phyloP scores from a whole-genome alignment of 2,113 vertebrate species.

The Hydrochoerus hydrochaeris region DNA sequence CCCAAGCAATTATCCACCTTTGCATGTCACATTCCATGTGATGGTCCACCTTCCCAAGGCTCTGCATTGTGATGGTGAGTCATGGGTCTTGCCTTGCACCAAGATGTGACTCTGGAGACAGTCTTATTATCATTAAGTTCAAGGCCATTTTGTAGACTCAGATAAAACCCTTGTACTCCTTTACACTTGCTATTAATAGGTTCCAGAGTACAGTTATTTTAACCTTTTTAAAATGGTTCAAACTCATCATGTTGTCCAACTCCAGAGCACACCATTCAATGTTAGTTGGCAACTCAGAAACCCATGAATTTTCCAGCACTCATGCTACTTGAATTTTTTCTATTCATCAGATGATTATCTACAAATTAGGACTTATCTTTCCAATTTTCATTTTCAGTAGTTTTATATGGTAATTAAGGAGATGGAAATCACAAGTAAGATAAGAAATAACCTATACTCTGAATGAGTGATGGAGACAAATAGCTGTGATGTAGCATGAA shows the following conservation, averaged over 20 bases:
- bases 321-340: neutral
- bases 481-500: neutral
- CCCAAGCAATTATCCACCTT: neutral
- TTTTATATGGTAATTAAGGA: neutral
- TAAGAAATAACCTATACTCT: neutral
- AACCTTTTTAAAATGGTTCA: neutral
- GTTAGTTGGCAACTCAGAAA: neutral
- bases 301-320: neutral
- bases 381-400: neutral
- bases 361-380: neutral
- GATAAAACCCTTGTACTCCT: neutral
- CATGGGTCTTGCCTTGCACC: neutral
- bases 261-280: neutral
- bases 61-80: neutral
- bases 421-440: neutral
- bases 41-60: no score
- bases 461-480: neutral
- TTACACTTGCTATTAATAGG: neutral
- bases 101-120: neutral
- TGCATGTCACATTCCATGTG: neutral
- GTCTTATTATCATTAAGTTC: neutral
- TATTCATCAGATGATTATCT: neutral
- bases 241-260: neutral
- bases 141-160: neutral
- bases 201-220: neutral